phyloP scores from a whole-genome alignment of 2,888 invertebrate genomes.

The Tenthredo scrophulariae region DNA sequence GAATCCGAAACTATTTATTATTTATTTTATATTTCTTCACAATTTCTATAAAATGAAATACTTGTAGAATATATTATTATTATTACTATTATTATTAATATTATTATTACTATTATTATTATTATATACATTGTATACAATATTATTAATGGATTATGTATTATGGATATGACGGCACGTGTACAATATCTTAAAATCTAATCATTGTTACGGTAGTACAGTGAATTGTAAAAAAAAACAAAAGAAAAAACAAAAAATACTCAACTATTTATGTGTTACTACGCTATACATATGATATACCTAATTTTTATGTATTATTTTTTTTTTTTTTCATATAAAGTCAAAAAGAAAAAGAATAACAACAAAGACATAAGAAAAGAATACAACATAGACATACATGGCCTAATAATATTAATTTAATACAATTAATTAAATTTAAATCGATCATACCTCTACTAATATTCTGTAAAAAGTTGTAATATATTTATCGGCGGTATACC shows the following conservation, averaged over 20 bases:
- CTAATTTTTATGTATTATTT: constrained; percentile 63
- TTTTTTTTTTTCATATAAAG: constrained; percentile 71
- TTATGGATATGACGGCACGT: constrained; percentile 37
- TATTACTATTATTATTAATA: not conserved
- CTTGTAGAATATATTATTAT: constrained; percentile 69
- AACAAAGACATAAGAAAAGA: not conserved
- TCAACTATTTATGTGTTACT: constrained; percentile 73
- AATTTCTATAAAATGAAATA: constrained; percentile 70
- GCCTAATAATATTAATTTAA: constrained; percentile 58
- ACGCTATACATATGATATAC: not conserved
- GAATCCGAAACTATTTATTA: constrained; percentile 74
- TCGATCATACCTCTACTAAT: constrained; percentile 67
- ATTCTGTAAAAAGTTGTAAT: constrained; percentile 74
- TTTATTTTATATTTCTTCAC: constrained; percentile 73
- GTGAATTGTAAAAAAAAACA: constrained; percentile 70
- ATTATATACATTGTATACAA: constrained; percentile 11
- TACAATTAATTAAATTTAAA: constrained; percentile 65
- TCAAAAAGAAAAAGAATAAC: not conserved
- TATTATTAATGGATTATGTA: constrained; percentile 7
- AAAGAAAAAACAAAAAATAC: constrained; percentile 63
- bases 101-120: not conserved
- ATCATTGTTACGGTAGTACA: constrained; percentile 59
- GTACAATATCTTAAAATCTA: constrained; percentile 43
- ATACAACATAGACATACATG: not conserved
- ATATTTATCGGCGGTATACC: constrained; percentile 65